Conservation (phyloP, 35 echinoderm and acorn worm genomes). For the Lytechinus pictus region DNA sequence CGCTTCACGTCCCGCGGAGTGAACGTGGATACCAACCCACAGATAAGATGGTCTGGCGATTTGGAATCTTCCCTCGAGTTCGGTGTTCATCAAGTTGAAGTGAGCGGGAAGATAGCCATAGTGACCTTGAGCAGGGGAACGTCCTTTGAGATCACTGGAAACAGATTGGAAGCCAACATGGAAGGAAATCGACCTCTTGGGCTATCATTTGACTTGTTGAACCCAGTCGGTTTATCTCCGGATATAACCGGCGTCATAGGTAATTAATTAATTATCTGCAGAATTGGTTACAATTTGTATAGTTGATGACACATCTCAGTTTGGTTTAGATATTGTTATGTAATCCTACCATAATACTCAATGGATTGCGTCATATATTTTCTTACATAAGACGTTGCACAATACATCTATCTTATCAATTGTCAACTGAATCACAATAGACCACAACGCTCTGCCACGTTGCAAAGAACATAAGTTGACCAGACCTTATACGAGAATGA, state of each 20-base stretch:
- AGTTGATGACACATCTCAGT: background rate
- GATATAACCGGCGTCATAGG: slow-evolving; percentile 17
- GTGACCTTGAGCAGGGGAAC: slow-evolving; percentile 15
- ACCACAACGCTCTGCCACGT: no score
- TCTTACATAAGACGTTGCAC: no score
- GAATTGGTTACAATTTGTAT: background rate
- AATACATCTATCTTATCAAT: no score
- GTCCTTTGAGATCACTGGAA: slow-evolving; percentile 17
- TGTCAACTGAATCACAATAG: no score
- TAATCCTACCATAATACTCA: no score
- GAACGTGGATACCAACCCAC: background rate
- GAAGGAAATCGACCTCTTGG: background rate
- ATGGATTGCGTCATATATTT: no score
- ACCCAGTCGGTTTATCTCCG: background rate
- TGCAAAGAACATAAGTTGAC: no score
- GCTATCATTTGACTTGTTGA: slow-evolving; percentile 9
- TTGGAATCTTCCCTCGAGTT: background rate
- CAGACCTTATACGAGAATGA: no score
- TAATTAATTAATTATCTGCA: background rate
- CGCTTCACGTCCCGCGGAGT: background rate
- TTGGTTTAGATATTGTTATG: no score
- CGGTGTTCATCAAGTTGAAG: slow-evolving; percentile 6
- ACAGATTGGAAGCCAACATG: background rate
- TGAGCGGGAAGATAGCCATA: background rate
- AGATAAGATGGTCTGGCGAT: background rate